Conservation (phyloP, 2,888 invertebrate species). For the Uloborus plumipes region DNA sequence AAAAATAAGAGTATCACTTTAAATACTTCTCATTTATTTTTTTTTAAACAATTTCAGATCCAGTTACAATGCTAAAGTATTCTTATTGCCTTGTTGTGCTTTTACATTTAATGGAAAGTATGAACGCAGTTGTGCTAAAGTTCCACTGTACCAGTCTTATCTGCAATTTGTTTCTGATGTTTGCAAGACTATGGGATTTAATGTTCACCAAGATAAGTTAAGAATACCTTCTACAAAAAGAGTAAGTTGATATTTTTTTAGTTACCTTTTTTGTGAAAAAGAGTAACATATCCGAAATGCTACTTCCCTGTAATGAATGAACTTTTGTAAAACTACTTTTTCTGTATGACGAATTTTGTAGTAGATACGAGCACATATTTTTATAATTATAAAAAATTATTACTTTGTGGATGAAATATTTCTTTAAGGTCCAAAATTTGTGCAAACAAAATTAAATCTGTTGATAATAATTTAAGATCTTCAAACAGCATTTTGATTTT, state of each 20-base stretch:
- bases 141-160: constrained; percentile 80
- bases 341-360: too few species aligned
- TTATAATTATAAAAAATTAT: not conserved
- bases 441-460: too few species aligned
- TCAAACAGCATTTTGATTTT: too few species aligned
- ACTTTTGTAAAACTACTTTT: too few species aligned
- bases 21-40: not conserved
- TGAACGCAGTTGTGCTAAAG: constrained; percentile 76
- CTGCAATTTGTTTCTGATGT: constrained; percentile 73
- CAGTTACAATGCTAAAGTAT: constrained; percentile 82
- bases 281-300: too few species aligned
- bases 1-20: not conserved
- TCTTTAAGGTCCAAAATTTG: not conserved
- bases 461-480: too few species aligned
- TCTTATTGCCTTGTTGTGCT: constrained; percentile 94
- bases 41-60: constrained; percentile 66
- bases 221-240: constrained; percentile 97
- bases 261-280: too few species aligned
- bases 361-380: too few species aligned
- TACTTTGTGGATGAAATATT: not conserved
- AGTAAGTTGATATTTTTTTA: constrained; percentile 76
- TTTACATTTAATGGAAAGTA: constrained; percentile 93
- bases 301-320: too few species aligned
- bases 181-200: constrained; percentile 79
- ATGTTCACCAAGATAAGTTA: constrained; percentile 82